Evolutionary conservation across 2,113 vertebrate genomes (phyloP).

Genomic region (Osmerus mordax): DNA sequence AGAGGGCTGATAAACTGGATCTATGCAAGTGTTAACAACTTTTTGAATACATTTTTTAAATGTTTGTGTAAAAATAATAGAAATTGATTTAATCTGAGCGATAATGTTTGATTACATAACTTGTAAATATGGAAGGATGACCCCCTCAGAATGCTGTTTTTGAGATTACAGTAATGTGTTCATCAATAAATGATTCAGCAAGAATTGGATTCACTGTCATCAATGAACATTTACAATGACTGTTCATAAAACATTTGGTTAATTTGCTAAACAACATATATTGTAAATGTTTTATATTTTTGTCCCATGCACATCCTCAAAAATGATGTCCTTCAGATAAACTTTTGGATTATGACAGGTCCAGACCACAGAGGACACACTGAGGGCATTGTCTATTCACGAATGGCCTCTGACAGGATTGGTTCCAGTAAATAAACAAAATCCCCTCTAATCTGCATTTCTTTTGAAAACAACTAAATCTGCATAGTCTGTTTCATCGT

Average conservation of each 20-base stretch:
- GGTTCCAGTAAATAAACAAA: slow-evolving; percentile 18
- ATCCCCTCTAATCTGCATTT: slow-evolving; percentile 27
- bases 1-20: background rate
- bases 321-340: background rate
- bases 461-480: slow-evolving; percentile 10
- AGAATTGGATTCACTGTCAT: background rate
- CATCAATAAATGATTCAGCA: slow-evolving; percentile 9
- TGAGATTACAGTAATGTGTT: slow-evolving; percentile 17
- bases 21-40: background rate
- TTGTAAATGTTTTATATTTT: background rate
- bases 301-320: background rate
- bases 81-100: background rate
- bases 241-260: background rate
- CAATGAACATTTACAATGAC: background rate
- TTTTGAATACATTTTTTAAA: background rate
- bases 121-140: slow-evolving; percentile 22
- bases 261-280: background rate
- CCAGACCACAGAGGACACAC: background rate
- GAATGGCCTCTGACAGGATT: slow-evolving; percentile 1
- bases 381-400: slow-evolving; percentile 5
- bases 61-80: background rate
- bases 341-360: background rate
- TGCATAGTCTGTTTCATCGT: background rate
- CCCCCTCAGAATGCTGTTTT: slow-evolving; percentile 13
- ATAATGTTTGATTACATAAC: slow-evolving; percentile 19